phyloP scores from a whole-genome alignment of 2,113 vertebrate species.

The Chaetura pelagica region DNA sequence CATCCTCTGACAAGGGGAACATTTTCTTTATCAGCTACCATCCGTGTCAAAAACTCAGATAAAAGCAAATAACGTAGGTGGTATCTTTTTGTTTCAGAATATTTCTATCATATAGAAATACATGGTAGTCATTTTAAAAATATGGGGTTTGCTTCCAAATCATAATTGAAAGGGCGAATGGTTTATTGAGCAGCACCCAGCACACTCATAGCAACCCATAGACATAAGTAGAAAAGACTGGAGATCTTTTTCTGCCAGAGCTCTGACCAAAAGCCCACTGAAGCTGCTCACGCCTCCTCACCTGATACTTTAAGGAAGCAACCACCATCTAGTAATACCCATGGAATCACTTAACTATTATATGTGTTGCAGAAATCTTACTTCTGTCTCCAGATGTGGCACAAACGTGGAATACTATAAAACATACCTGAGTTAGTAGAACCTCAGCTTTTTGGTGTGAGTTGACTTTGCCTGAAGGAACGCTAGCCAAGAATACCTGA shows the following conservation, averaged over 20 bases:
- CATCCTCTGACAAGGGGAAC: neutral
- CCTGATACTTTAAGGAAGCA: neutral
- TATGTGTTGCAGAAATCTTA: neutral
- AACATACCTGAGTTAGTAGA: neutral
- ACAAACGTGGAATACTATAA: neutral
- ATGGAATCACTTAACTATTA: neutral
- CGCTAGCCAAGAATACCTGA: neutral
- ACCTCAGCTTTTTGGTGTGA: neutral
- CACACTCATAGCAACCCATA: fast-evolving
- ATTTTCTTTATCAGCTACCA: neutral
- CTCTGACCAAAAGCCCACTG: neutral
- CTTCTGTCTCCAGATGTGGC: neutral
- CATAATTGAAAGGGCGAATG: neutral
- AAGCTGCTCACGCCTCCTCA: neutral
- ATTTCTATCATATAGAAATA: neutral
- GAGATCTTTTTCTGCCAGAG: neutral
- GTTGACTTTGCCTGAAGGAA: neutral
- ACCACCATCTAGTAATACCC: neutral
- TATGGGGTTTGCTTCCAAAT: neutral
- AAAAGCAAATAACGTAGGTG: neutral
- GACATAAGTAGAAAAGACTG: neutral
- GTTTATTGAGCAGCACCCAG: neutral
- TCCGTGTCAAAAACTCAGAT: neutral
- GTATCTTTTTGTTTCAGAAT: neutral
- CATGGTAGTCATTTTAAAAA: neutral